Conservation (phyloP, 2,888 invertebrate species). For the Listrodromus nycthemerus region DNA sequence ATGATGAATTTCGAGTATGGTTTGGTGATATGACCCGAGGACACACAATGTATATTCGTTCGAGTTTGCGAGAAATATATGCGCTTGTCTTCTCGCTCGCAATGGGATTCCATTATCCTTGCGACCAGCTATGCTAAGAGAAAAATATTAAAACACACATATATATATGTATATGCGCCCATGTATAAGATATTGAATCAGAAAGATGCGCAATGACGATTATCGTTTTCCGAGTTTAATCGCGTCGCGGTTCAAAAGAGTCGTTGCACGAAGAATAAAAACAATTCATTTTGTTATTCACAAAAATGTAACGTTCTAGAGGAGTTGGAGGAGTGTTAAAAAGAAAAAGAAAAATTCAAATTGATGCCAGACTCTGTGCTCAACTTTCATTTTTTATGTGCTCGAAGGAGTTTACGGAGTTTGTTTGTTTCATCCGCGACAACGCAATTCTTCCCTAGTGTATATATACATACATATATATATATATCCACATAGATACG, state of each 20-base stretch:
- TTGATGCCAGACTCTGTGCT: constrained; percentile 57
- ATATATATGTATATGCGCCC: not conserved
- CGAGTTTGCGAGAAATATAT: constrained; percentile 11
- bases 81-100: constrained; percentile 9
- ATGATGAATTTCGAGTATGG: constrained; percentile 21
- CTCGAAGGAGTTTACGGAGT: constrained; percentile 1
- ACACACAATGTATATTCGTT: constrained; percentile 17
- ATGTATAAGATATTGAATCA: constrained; percentile 11
- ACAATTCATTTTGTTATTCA: constrained; percentile 48
- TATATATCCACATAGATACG: constrained; percentile 18
- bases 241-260: constrained; percentile 18
- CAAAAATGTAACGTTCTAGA: constrained; percentile 11
- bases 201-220: not conserved
- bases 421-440: constrained; percentile 47
- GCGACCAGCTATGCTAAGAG: constrained; percentile 30
- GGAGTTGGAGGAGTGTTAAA: constrained; percentile 21
- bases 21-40: constrained; percentile 1
- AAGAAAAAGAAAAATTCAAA: constrained; percentile 26
- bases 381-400: constrained; percentile 12
- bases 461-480: not conserved
- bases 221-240: constrained; percentile 25
- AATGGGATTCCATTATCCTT: constrained; percentile 14
- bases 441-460: constrained; percentile 26
- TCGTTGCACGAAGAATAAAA: constrained; percentile 24
- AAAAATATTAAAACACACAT: constrained; percentile 13